Conservation (phyloP, 2,113 vertebrate species). For the Oophaga pumilio region DNA sequence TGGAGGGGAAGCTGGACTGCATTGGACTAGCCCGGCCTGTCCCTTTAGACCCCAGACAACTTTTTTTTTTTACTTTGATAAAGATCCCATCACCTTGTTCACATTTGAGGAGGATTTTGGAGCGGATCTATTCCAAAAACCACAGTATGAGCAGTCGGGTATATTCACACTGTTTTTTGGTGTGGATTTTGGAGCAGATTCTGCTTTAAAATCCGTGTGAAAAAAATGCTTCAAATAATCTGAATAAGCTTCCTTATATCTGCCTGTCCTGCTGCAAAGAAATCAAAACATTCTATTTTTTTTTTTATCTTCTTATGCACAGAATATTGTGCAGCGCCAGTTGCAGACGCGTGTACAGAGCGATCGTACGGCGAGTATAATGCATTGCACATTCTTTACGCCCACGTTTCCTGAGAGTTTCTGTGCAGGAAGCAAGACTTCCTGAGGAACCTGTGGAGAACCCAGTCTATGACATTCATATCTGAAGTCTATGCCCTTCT, state of each 20-base stretch:
- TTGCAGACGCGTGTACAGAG: neutral
- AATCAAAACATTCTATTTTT: neutral
- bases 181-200: too few relatives aligned
- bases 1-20: too few relatives aligned
- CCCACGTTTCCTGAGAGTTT: conserved; percentile 47
- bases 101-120: too few relatives aligned
- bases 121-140: too few relatives aligned
- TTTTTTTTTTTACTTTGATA: too few relatives aligned
- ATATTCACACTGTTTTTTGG: too few relatives aligned
- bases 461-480: neutral
- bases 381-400: conserved; percentile 26
- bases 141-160: too few relatives aligned
- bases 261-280: neutral
- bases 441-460: conserved; percentile 39
- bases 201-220: too few relatives aligned
- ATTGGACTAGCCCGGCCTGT: too few relatives aligned
- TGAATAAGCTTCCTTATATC: neutral
- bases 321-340: neutral
- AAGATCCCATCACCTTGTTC: too few relatives aligned
- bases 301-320: neutral
- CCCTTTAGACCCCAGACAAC: too few relatives aligned
- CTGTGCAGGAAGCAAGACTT: conserved; percentile 34
- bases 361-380: neutral
- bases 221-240: too few relatives aligned
- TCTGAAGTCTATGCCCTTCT: neutral